Percentiles rank a stretch among this genome's conserved stretches.
phyloP scores from a whole-genome alignment of 2,113 vertebrate genomes.

The Pollachius pollachius region DNA sequence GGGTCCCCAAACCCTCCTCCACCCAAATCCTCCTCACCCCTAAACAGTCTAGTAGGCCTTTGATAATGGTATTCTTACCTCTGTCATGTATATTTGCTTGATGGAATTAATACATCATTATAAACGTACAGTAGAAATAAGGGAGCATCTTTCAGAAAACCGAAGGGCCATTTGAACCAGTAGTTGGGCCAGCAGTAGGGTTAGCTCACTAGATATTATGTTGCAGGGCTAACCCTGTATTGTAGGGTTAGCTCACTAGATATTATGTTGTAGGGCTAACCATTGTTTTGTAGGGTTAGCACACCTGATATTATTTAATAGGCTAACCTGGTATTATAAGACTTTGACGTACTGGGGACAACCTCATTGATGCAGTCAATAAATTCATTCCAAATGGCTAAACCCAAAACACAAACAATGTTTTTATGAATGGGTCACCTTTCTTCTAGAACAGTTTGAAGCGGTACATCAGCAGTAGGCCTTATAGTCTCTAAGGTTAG shows the following conservation, averaged over 20 bases:
- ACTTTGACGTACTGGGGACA: too few relatives aligned
- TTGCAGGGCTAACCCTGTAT: too few relatives aligned
- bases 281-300: too few relatives aligned
- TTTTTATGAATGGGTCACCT: slow-evolving; percentile 41
- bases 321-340: too few relatives aligned
- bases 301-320: too few relatives aligned
- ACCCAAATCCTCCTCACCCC: slow-evolving; percentile 40
- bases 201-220: too few relatives aligned
- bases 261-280: too few relatives aligned
- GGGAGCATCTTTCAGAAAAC: slow-evolving; percentile 9
- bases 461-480: slow-evolving; percentile 58
- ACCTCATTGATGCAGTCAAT: slow-evolving; percentile 24
- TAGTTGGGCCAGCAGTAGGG: background rate
- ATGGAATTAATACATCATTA: background rate
- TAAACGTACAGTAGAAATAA: background rate
- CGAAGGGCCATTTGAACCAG: background rate
- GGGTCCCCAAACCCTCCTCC: slow-evolving; percentile 35
- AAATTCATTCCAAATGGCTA: slow-evolving; percentile 16
- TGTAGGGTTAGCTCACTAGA: too few relatives aligned
- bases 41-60: slow-evolving; percentile 32
- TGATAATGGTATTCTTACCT: slow-evolving; percentile 6
- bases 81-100: background rate
- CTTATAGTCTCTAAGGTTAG: slow-evolving; percentile 25
- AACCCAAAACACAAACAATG: slow-evolving; percentile 31
- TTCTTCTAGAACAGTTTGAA: slow-evolving; percentile 61